These are phyloP conservation scores for Calameuta filiformis DNA, from an alignment of 2,888 invertebrate genomes.

Conservation along the genomic window DNA sequence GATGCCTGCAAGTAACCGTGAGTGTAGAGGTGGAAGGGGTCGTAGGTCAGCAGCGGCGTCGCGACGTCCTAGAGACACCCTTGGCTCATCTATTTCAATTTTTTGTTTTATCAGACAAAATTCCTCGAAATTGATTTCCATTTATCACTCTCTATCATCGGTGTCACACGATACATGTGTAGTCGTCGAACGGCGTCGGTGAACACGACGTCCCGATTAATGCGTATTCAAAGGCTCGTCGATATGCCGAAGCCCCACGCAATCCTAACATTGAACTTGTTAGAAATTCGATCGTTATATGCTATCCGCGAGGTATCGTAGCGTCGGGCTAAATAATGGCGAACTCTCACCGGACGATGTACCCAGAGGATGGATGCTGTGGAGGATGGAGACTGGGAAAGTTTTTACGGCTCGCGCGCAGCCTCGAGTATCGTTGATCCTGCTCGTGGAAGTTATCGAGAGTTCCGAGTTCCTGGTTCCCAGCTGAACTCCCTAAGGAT, in stretches of 20 bases:
- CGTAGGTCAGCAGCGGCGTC: constrained; percentile 1
- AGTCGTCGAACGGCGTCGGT: neutral
- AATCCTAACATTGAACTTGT: constrained; percentile 40
- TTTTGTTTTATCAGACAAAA: neutral
- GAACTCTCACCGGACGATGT: constrained; percentile 24
- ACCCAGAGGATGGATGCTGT: neutral
- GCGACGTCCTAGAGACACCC: constrained; percentile 15
- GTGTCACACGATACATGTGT: neutral
- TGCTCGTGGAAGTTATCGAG: neutral
- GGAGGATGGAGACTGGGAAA: neutral
- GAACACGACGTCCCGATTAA: constrained; percentile 33
- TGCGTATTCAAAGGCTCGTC: constrained; percentile 51
- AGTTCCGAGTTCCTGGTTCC: neutral
- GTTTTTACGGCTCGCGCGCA: neutral
- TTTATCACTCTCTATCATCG: neutral
- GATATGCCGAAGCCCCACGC: constrained; percentile 43
- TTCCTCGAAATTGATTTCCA: neutral
- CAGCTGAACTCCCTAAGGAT: neutral
- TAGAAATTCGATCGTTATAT: neutral
- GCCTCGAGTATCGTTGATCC: neutral
- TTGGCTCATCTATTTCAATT: constrained; percentile 11
- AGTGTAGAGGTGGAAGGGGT: neutral
- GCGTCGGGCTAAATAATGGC: constrained; percentile 30
- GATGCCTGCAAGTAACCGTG: neutral
- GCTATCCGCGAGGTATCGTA: constrained; percentile 24